Base-by-base conservation (phyloP, 92 coral and sea anemone genomes). In the Parazoanthus swiftii region DNA sequence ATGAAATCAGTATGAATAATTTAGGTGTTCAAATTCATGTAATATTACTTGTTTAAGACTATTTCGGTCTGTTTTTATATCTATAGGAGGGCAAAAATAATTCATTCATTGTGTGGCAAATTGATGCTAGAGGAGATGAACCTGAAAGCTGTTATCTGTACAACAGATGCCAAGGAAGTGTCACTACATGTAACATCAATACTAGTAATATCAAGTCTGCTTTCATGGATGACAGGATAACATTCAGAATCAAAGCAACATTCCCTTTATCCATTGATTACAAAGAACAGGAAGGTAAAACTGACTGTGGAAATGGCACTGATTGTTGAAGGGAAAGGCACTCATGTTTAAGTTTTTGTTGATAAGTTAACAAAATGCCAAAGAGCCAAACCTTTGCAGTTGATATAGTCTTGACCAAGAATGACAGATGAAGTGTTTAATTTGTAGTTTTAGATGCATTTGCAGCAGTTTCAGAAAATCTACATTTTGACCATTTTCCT, bases 221-320 rank as follows among this genome's bases (percentile, higher is more conserved):
- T 79, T 93, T 91, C 82, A 35, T 85, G 77, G 88, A 90, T 74
- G 59, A 89, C 7, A 80, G 88, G 50, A 67, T 92, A 48, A 88
- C 94, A 39, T 91, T 95, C 81, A 90, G 98, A 77, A 85, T 95
- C 87, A 95, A 89, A 74, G 85, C 96, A 13, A 81, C 80, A 33
- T 82, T 95, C 39, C 89, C 86, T 39, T 36, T 90, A 8, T 66
- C 80, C 51, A 78, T 90, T 15, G 89, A 85, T 44, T 56, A 39
- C 56, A 51, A 78, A 74, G 88, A 90, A 21, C 39, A 73, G 7
- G 80, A 82, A 87, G 92, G 94, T 88, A 74, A 38, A 86, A 54
- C 59, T 13, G 20, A 39, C 4, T 39, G 4, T 39, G 4, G 11
- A 46, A 46, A 0, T 5, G 51, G 51, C 51, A 46, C 51, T 29